Conservation (phyloP, 1,140 invertebrate species). For the Aplysia californica region DNA sequence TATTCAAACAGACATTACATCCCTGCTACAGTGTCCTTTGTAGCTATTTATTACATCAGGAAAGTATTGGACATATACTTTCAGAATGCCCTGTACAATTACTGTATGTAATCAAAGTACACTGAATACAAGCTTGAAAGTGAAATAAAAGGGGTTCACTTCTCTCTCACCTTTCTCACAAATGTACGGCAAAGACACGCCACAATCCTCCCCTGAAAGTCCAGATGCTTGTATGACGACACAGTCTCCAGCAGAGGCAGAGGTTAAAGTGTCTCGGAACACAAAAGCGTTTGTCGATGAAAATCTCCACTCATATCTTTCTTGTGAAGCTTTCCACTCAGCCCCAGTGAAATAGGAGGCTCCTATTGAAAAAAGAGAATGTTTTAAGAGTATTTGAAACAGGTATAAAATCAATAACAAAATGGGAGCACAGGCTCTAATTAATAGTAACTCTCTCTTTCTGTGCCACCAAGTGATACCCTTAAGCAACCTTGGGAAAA, state of each 20-base stretch:
- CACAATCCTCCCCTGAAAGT: background rate
- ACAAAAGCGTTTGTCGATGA: background rate
- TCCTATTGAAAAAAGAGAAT: background rate
- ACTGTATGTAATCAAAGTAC: background rate
- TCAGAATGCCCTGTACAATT: background rate
- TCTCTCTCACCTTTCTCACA: constrained; percentile 12
- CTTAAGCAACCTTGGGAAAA: background rate
- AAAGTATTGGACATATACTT: background rate
- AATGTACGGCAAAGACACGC: background rate
- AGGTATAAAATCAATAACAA: background rate
- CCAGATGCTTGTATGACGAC: background rate
- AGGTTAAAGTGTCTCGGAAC: constrained; percentile 1
- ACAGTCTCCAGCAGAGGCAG: background rate
- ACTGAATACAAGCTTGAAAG: background rate
- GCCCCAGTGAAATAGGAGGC: constrained; percentile 5
- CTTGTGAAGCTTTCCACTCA: background rate
- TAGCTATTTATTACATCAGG: no score
- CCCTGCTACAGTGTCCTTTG: no score
- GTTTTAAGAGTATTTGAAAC: background rate
- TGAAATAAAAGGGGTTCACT: background rate
- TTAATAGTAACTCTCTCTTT: no score
- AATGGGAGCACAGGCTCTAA: background rate
- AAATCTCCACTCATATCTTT: background rate
- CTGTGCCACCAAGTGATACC: background rate
- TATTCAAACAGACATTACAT: background rate